Conservation (phyloP, 2,797 vertebrate genomes). For the Thaleichthys pacificus region DNA sequence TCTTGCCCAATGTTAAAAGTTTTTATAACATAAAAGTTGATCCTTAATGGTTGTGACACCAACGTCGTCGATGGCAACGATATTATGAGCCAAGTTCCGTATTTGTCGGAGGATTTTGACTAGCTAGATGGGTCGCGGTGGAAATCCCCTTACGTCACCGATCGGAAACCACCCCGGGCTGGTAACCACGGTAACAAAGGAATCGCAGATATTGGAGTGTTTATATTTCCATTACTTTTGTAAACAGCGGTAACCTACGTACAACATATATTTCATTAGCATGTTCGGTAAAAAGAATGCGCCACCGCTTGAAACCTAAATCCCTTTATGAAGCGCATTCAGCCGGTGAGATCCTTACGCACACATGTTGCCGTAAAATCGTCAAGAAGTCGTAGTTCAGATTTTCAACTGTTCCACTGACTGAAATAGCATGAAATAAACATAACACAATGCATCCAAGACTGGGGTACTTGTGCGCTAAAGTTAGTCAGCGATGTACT, state of each 20-base stretch:
- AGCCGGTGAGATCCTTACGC: too few species aligned
- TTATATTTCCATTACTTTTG: background rate
- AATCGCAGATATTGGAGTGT: background rate
- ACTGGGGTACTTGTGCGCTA: background rate
- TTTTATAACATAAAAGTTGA: background rate
- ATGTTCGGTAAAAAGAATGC: too few species aligned
- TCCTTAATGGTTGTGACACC: background rate
- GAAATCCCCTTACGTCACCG: conserved; percentile 58
- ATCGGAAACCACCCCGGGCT: conserved; percentile 41
- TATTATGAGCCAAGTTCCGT: background rate
- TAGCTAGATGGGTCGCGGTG: background rate
- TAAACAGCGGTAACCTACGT: background rate
- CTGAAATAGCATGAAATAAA: too few species aligned
- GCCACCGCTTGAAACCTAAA: too few species aligned
- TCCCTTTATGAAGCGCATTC: too few species aligned
- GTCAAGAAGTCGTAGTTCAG: too few species aligned
- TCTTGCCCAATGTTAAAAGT: too few species aligned
- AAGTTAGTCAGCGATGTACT: background rate
- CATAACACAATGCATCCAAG: too few species aligned
- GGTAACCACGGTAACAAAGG: conserved; percentile 26
- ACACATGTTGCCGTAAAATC: too few species aligned
- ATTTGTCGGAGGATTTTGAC: conserved; percentile 20
- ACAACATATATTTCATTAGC: background rate
- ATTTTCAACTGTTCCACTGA: too few species aligned
- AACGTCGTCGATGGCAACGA: background rate